Base-by-base conservation (phyloP, 2,113 vertebrate species). In the Arothron firmamentum region DNA sequence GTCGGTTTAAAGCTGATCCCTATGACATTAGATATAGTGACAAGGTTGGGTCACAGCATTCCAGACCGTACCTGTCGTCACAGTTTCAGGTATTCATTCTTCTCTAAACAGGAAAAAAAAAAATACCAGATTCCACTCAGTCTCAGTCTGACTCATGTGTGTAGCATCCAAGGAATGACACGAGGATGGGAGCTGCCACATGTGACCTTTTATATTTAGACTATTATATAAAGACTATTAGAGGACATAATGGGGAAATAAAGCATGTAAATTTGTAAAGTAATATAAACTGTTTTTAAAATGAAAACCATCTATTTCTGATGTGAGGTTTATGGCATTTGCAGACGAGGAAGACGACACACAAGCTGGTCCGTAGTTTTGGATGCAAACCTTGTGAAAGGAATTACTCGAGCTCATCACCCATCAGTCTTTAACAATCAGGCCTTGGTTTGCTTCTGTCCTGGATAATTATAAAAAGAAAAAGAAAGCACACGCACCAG, bases 131-230 rank as follows among this genome's bases (percentile, higher is more conserved):
- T 11, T 41, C 16, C 21, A 19, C 34, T 20, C 3, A 9, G 45
- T 52, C 74, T 68, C 31, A 18, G 43, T 66, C 21, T 53, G 52
- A 82, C 74, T 83, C 25, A 28, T 56, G 52, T 43, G 31, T 63
- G 16, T 52, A 69, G 62, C 65, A 80, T 81, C 60, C 59, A 11
- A 72, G 71, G 67, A 88, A 81, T 85, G 78, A 61, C 59, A 73
- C 42, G 53, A 61, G 21, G 48, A 28, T 53, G 28, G 21, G 19
- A 52, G 38, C 31, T 64, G 51, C n/a, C 18, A 31, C 34, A 38
- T 38, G 34, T 38, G 34, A 38, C 34, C 34, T 38, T 38, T 38
- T 12, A 12, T 10, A 38, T 12, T 12, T 38, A 9, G 10, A 38
- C 34, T 10, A 38, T 38, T 38, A 38, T 38, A 38, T 11, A 38